phyloP scores from a whole-genome alignment of 2,888 invertebrate species.

The Stegophylla sp. region DNA sequence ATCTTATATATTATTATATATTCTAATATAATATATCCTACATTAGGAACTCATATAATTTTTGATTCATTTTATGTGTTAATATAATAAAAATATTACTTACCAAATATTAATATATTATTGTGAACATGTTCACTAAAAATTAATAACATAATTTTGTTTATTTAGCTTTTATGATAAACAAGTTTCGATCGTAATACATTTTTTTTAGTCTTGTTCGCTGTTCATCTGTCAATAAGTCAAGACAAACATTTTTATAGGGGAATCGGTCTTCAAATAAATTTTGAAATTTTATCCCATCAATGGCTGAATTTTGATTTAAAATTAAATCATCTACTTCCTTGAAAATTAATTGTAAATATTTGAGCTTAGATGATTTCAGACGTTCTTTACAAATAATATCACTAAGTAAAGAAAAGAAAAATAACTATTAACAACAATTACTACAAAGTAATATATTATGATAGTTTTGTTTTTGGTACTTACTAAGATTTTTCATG shows the following conservation, averaged over 20 bases:
- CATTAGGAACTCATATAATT: too few relatives aligned
- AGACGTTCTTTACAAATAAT: constrained; percentile 40
- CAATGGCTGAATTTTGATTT: constrained; percentile 34
- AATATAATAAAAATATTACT: too few relatives aligned
- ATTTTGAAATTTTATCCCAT: constrained; percentile 30
- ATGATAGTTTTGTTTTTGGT: too few relatives aligned
- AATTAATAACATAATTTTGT: too few relatives aligned
- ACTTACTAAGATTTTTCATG: constrained; percentile 33
- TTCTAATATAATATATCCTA: too few relatives aligned
- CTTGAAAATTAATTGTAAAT: constrained; percentile 25
- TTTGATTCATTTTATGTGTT: too few relatives aligned
- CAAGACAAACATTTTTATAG: neutral
- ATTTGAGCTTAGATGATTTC: neutral
- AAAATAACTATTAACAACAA: neutral
- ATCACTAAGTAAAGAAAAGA: neutral
- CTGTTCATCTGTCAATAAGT: neutral
- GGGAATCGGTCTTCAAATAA: constrained; percentile 41
- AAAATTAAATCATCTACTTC: constrained; percentile 31
- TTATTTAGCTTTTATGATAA: too few relatives aligned
- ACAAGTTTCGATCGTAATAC: constrained; percentile 1
- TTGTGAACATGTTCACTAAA: too few relatives aligned
- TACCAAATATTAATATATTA: too few relatives aligned
- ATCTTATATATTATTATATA: too few relatives aligned
- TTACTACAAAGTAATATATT: neutral
- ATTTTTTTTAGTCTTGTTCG: neutral